A percentile compares a stretch with the other conserved stretches of the same genome.
phyloP scores from a whole-genome alignment of 2,113 vertebrate species.

The Trematocara marginatum region DNA sequence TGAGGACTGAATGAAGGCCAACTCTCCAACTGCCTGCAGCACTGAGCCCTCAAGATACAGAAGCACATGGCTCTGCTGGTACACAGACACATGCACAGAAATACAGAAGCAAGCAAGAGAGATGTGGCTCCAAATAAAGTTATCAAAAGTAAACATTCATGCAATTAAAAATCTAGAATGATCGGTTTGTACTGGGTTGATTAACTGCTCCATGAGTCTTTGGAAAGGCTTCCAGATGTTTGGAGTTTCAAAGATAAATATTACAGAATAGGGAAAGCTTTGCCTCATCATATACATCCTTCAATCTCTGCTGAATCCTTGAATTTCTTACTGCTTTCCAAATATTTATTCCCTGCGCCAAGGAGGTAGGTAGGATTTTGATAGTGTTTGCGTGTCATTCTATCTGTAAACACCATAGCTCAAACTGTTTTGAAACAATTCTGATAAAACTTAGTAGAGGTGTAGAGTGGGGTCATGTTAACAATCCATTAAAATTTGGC shows the following conservation, averaged over 20 bases:
- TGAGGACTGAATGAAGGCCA: slow-evolving; percentile 25
- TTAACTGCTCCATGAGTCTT: background rate
- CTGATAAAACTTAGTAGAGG: background rate
- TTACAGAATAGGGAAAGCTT: background rate
- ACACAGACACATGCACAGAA: background rate
- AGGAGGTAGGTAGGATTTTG: background rate
- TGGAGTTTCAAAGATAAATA: background rate
- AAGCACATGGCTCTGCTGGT: background rate
- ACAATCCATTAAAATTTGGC: background rate
- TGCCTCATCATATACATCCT: background rate
- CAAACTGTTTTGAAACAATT: background rate
- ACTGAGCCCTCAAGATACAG: background rate
- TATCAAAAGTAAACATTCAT: background rate
- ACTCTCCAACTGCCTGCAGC: slow-evolving; percentile 14
- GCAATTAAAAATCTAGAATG: background rate
- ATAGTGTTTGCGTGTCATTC: background rate
- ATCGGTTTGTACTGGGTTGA: background rate
- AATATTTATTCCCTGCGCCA: background rate
- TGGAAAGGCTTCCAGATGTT: background rate
- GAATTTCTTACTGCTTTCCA: background rate
- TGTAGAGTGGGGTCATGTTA: background rate
- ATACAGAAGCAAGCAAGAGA: background rate
- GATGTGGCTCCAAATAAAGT: background rate
- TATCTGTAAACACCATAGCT: background rate
- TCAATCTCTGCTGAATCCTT: background rate